A percentile compares a stretch with the other conserved stretches of the same genome.
These are phyloP conservation scores for Incurvaria masculella DNA, from an alignment of 2,888 invertebrate species.

Conservation along the genomic window DNA sequence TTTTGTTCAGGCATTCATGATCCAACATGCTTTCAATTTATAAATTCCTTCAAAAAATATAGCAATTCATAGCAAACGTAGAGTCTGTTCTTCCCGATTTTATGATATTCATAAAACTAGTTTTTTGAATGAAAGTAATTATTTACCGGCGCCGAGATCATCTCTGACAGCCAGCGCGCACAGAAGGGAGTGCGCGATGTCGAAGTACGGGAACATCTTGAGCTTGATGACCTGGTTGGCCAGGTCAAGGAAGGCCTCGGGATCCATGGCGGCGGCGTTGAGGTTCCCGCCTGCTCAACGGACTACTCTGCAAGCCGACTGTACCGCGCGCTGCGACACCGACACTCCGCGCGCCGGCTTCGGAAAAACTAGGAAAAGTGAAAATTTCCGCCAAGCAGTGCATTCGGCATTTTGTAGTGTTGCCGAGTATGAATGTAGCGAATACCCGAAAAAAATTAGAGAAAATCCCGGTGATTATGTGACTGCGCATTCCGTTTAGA, in stretches of 20 bases:
- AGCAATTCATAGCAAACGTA: too few species aligned
- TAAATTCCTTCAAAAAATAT: too few species aligned
- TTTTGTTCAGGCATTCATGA: not conserved
- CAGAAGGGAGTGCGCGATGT: constrained; percentile 93
- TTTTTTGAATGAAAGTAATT: too few species aligned
- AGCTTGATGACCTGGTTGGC: constrained; percentile 98
- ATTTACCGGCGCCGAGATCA: constrained; percentile 87
- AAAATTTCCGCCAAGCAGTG: too few species aligned
- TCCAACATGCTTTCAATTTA: not conserved
- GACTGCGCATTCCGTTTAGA: too few species aligned
- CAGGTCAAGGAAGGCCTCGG: constrained; percentile 94
- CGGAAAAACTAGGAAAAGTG: constrained; percentile 1
- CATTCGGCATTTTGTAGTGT: too few species aligned
- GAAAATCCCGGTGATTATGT: too few species aligned
- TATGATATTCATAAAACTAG: not conserved
- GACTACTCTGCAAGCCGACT: constrained; percentile 22
- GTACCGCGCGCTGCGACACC: constrained; percentile 42
- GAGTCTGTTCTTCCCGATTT: too few species aligned
- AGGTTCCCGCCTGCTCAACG: constrained; percentile 14
- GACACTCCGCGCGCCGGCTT: constrained; percentile 32
- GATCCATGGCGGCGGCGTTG: constrained; percentile 70
- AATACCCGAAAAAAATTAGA: too few species aligned
- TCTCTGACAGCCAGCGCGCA: constrained; percentile 94
- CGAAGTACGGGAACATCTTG: constrained; percentile 99
- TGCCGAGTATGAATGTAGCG: too few species aligned